A percentile compares a stretch with the other conserved stretches of the same genome.
phyloP scores from a whole-genome alignment of 1,140 invertebrate species.

The Cydia pomonella region DNA sequence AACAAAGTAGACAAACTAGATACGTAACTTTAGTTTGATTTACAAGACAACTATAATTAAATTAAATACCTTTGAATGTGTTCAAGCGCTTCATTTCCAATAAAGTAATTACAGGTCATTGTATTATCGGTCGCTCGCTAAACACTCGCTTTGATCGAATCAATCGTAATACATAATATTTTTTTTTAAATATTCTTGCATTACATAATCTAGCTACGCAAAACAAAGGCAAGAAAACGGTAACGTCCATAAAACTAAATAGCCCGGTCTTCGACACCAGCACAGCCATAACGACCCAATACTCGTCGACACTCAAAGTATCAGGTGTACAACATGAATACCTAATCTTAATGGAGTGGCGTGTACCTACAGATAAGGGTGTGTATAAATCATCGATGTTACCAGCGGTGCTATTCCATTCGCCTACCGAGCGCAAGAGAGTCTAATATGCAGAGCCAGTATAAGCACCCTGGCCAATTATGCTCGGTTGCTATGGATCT shows the following conservation, averaged over 20 bases:
- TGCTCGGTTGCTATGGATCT: too few relatives aligned
- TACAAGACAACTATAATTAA: too few relatives aligned
- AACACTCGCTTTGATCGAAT: too few relatives aligned
- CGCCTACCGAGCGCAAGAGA: constrained; percentile 33
- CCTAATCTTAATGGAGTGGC: constrained; percentile 74
- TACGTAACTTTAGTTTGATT: too few relatives aligned
- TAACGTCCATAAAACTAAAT: constrained; percentile 19
- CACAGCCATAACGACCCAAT: not conserved
- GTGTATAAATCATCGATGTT: constrained; percentile 65
- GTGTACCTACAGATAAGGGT: constrained; percentile 59
- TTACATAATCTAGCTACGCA: not conserved
- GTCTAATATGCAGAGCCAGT: not conserved
- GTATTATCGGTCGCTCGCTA: too few relatives aligned
- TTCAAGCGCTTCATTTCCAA: too few relatives aligned
- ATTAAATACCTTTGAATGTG: too few relatives aligned
- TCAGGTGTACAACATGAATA: constrained; percentile 76
- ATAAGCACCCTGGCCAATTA: not conserved
- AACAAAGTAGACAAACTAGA: not conserved
- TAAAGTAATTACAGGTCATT: too few relatives aligned
- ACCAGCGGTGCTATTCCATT: constrained; percentile 55
- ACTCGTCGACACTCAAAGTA: constrained; percentile 53
- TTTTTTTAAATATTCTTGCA: too few relatives aligned
- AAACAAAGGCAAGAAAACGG: constrained; percentile 3
- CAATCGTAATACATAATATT: too few relatives aligned
- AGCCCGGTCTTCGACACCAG: constrained; percentile 15